Base-by-base conservation (phyloP, 2,888 invertebrate genomes). In the Encarsia formosa region DNA sequence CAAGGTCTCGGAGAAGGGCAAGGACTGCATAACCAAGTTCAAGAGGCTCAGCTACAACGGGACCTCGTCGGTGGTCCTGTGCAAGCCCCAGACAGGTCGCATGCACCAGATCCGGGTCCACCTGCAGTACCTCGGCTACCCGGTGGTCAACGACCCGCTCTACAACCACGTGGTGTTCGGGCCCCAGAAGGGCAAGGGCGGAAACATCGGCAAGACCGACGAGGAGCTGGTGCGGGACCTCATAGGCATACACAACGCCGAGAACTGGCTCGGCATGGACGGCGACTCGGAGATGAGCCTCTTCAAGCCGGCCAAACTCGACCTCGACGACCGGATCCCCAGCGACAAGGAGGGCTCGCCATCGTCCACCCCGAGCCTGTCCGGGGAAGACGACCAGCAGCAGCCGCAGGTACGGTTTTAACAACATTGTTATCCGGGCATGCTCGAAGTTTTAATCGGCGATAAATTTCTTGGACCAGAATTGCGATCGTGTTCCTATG, bases 41-140 rank as follows among this genome's bases (percentile, higher is more conserved):
- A 86, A 91, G 73, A 84, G 90, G 67, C 77, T 98, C 46, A 91
- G 91, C 24, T 93, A 81, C 77, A 92, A 96, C 75, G 86, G 87
- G 3, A 87, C 85, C 68, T 89, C 92, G 1, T 97, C 97, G 68
- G 90, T 97, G 23, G 95, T 99, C 8, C 81, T 90, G 29, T 97
- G 96, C 78, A 86, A 87, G 69, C 98, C 98, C 1, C 87, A 89
- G 69, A 98, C 98, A 1, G 99, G 99, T 2, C 80, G 99, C 58
- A 99, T 98, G 87, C 99, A 99, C 75, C 99, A 99, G 78, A 99
- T 99, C 64, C 82, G 99, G 59, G 96, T 99, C 24, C 99, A 99
- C 76, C 82, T 98, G 58, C 99, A 99, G 77, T 99, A 90, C 76
- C 80, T 99, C 67, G 98, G 98, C 35, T 92, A 88, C 76, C 99